These are phyloP conservation scores for Neostethus bicornis DNA, from an alignment of 2,797 vertebrate species.

Conservation along the genomic window DNA sequence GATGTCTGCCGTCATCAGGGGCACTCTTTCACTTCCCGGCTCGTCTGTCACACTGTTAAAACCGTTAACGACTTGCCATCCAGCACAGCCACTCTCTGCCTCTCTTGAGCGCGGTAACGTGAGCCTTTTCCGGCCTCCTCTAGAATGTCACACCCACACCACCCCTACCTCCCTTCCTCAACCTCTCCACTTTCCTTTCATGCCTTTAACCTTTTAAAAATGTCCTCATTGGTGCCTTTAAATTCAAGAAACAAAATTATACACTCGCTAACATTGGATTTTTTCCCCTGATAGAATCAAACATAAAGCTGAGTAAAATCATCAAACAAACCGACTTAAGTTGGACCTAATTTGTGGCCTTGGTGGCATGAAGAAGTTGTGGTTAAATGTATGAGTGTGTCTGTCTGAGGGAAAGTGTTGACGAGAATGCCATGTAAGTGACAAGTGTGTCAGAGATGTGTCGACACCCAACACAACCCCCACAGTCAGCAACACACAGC, in stretches of 20 bases:
- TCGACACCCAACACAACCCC: slow-evolving; percentile 78
- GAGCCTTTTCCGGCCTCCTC: slow-evolving; percentile 49
- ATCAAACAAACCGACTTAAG: slow-evolving; percentile 5
- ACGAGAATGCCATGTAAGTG: slow-evolving; percentile 78
- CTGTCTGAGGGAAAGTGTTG: slow-evolving; percentile 67
- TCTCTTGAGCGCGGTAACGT: slow-evolving; percentile 57
- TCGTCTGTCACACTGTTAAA: slow-evolving; percentile 75
- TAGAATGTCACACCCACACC: slow-evolving; percentile 69
- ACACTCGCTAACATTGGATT: slow-evolving; percentile 14
- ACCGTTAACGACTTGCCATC: slow-evolving; percentile 75
- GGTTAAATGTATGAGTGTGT: slow-evolving; percentile 22
- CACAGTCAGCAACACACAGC: slow-evolving; percentile 58
- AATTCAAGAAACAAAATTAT: slow-evolving; percentile 15
- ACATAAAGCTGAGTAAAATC: slow-evolving; percentile 18
- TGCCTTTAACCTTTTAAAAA: slow-evolving; percentile 32
- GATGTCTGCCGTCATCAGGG: slow-evolving; percentile 62
- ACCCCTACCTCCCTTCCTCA: too few species aligned
- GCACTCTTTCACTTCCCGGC: slow-evolving; percentile 57
- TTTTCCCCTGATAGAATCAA: neutral
- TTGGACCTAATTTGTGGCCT: slow-evolving; percentile 26
- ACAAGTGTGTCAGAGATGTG: slow-evolving; percentile 81
- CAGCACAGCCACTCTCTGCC: slow-evolving; percentile 40
- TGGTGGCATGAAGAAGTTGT: slow-evolving; percentile 10
- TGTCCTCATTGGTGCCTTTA: slow-evolving; percentile 13
- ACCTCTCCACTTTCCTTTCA: slow-evolving; percentile 25